Conservation (phyloP, 2,888 invertebrate species). For the Diarsia rubi region DNA sequence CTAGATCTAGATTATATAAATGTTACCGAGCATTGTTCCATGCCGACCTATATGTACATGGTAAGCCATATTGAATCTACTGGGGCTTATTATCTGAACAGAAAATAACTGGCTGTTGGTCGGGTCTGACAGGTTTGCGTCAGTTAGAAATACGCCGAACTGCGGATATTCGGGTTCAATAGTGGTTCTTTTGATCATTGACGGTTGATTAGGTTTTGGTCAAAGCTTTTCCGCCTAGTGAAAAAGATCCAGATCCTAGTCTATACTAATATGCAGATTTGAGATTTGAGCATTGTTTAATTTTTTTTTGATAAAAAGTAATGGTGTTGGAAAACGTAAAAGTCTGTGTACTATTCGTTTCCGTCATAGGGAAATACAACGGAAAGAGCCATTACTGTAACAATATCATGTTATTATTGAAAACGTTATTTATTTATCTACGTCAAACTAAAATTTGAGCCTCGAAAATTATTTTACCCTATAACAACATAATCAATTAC, state of each 20-base stretch:
- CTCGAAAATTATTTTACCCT: neutral
- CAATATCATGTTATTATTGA: neutral
- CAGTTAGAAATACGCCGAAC: constrained; percentile 13
- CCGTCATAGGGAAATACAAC: neutral
- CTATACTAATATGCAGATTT: neutral
- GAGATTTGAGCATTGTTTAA: too few relatives aligned
- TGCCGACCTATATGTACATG: constrained; percentile 26
- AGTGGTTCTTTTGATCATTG: constrained; percentile 25
- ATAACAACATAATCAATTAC: constrained; percentile 5
- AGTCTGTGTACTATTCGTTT: neutral
- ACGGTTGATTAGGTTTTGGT: neutral
- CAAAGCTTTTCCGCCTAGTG: neutral
- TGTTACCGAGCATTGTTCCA: constrained; percentile 42
- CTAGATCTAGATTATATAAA: constrained; percentile 49
- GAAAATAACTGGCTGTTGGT: constrained; percentile 1
- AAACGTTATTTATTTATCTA: neutral
- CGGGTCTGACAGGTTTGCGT: constrained; percentile 8
- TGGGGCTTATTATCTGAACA: constrained; percentile 9
- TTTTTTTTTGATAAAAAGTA: neutral
- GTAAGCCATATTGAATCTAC: constrained; percentile 20
- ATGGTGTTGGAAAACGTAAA: neutral
- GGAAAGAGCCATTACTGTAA: neutral
- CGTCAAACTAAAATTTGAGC: neutral
- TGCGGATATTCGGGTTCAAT: neutral
- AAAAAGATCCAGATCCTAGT: neutral